Evolutionary conservation across 2,113 vertebrate species (phyloP).

Genomic region (Orcinus orca): DNA sequence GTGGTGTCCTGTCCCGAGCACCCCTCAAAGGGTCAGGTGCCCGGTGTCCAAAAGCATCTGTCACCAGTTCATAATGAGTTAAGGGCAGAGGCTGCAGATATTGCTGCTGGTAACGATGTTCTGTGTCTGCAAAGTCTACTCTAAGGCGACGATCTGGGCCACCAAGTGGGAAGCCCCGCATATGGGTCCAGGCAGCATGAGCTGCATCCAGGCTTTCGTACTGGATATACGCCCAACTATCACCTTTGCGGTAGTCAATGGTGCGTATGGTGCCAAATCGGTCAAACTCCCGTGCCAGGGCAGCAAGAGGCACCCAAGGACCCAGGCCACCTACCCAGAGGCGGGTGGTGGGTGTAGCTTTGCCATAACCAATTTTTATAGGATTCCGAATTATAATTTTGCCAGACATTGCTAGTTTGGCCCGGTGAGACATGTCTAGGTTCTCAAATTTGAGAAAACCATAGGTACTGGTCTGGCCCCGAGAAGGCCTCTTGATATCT

Average conservation of each 20-base stretch:
- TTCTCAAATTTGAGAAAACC: slow-evolving; percentile 99
- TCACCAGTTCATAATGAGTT: slow-evolving; percentile 94
- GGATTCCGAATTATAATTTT: slow-evolving; percentile 95
- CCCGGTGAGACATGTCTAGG: slow-evolving; percentile 97
- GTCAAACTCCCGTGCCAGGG: slow-evolving; percentile 96
- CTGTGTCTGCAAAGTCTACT: slow-evolving; percentile 97
- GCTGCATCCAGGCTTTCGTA: slow-evolving; percentile 98
- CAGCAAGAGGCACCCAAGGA: slow-evolving; percentile 95
- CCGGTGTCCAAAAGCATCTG: slow-evolving; percentile 95
- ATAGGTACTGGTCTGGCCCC: slow-evolving; percentile 95
- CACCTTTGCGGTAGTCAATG: slow-evolving; percentile 97
- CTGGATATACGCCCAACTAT: slow-evolving; percentile 98
- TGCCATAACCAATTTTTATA: slow-evolving; percentile 98
- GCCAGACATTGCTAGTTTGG: slow-evolving; percentile 97
- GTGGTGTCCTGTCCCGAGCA: slow-evolving; percentile 94
- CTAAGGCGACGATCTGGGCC: slow-evolving; percentile 94
- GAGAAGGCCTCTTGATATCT: slow-evolving; percentile 93
- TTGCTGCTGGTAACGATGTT: slow-evolving; percentile 96
- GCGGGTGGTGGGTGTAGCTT: slow-evolving; percentile 95
- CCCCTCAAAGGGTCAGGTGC: slow-evolving; percentile 91
- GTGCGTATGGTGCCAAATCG: slow-evolving; percentile 98
- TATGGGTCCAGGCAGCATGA: slow-evolving; percentile 96
- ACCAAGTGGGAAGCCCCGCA: slow-evolving; percentile 96
- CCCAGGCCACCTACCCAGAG: slow-evolving; percentile 97
- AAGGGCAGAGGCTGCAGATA: slow-evolving; percentile 95